phyloP scores from a whole-genome alignment of 2,113 vertebrate genomes.

The Chauna torquata region DNA sequence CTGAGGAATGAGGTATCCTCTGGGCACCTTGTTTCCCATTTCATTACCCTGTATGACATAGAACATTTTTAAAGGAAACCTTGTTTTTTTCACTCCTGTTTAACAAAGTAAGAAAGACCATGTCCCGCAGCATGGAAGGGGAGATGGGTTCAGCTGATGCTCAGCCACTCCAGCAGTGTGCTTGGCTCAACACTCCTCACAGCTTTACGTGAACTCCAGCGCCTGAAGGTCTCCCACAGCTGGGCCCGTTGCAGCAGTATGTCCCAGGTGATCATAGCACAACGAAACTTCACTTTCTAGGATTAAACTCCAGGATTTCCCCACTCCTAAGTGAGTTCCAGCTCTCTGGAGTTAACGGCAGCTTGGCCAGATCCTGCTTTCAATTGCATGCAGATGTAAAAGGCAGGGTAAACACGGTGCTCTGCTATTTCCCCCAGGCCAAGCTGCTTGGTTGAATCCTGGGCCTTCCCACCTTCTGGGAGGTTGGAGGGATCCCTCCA shows the following conservation, averaged over 20 bases:
- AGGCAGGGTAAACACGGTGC: background rate
- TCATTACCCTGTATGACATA: background rate
- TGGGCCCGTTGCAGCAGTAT: background rate
- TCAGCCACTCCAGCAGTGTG: background rate
- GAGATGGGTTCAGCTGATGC: background rate
- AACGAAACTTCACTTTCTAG: slow-evolving; percentile 54
- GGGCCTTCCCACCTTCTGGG: background rate
- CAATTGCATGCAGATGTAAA: slow-evolving; percentile 55
- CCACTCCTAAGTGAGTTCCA: slow-evolving; percentile 17
- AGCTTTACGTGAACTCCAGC: background rate
- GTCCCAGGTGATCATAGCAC: background rate
- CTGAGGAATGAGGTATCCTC: background rate
- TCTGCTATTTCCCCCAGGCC: background rate
- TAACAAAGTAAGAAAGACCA: background rate
- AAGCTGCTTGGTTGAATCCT: background rate
- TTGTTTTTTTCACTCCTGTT: background rate
- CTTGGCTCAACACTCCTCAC: background rate
- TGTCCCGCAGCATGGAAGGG: background rate
- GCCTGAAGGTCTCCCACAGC: slow-evolving; percentile 32
- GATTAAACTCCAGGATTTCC: slow-evolving; percentile 54
- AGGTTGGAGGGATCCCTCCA: background rate
- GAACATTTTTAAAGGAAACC: background rate
- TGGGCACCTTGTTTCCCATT: background rate
- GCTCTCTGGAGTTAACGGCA: slow-evolving; percentile 20
- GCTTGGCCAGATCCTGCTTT: slow-evolving; percentile 27